Conservation (phyloP, 2,113 vertebrate species). For the Tachysurus fulvidraco region DNA sequence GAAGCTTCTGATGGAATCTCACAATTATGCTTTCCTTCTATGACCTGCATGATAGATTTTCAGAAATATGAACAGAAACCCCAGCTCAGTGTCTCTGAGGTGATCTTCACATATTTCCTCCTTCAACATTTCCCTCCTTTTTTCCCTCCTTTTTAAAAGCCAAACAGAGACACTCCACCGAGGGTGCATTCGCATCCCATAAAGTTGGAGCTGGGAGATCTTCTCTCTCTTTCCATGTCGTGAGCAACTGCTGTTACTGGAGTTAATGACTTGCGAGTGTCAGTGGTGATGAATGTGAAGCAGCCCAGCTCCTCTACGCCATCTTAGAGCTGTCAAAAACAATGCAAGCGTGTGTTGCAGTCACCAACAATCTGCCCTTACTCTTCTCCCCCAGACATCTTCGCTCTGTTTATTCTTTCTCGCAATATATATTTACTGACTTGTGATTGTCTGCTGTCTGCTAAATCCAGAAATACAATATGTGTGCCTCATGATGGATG, state of each 20-base stretch:
- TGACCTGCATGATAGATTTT: neutral
- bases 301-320: slow-evolving; percentile 16
- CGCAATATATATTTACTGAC: neutral
- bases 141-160: neutral
- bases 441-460: neutral
- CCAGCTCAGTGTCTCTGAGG: neutral
- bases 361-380: neutral
- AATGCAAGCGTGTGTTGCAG: neutral
- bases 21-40: neutral
- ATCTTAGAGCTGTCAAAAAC: slow-evolving; percentile 31
- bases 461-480: neutral
- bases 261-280: slow-evolving; percentile 61
- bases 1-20: neutral
- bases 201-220: slow-evolving; percentile 20
- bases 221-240: slow-evolving; percentile 24
- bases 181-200: slow-evolving; percentile 32
- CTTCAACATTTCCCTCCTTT: no score
- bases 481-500: slow-evolving; percentile 1
- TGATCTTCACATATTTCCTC: neutral
- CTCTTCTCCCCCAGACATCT: neutral
- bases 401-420: neutral
- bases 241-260: slow-evolving; percentile 37
- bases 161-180: slow-evolving; percentile 20
- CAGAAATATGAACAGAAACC: neutral
- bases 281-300: slow-evolving; percentile 52